A percentile compares a stretch with the other conserved stretches of the same genome.
Conservation (phyloP, 2,888 invertebrate species). For the Amphimallon solstitiale region DNA sequence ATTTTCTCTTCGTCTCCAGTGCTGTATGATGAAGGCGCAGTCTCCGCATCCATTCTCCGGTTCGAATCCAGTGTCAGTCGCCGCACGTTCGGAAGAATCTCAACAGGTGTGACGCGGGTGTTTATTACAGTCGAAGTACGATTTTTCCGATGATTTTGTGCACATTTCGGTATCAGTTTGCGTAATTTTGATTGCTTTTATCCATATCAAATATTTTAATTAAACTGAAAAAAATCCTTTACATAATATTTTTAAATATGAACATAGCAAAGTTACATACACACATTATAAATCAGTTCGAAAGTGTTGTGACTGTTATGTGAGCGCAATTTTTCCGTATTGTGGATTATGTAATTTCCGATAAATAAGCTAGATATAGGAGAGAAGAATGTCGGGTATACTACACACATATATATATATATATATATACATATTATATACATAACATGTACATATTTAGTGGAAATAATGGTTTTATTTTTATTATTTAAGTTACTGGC, state of each 20-base stretch:
- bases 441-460: too few relatives aligned
- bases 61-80: slow-evolving; percentile 34
- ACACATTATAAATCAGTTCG: background rate
- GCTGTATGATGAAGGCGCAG: slow-evolving; percentile 29
- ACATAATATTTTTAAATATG: too few relatives aligned
- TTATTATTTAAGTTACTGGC: too few relatives aligned
- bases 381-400: background rate
- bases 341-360: background rate
- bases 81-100: slow-evolving; percentile 43
- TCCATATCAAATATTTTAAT: background rate
- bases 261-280: too few relatives aligned
- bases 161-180: background rate
- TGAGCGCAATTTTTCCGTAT: background rate
- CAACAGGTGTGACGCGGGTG: slow-evolving; percentile 45
- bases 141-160: slow-evolving; percentile 3
- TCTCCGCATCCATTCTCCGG: slow-evolving; percentile 24
- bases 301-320: background rate
- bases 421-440: background rate
- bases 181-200: background rate
- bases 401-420: background rate
- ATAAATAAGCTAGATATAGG: background rate
- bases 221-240: background rate
- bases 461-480: too few relatives aligned
- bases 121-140: background rate
- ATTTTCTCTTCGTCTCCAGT: slow-evolving; percentile 21